Evolutionary conservation across 2,113 vertebrate genomes (phyloP).

Genomic region (Tupaia chinensis): DNA sequence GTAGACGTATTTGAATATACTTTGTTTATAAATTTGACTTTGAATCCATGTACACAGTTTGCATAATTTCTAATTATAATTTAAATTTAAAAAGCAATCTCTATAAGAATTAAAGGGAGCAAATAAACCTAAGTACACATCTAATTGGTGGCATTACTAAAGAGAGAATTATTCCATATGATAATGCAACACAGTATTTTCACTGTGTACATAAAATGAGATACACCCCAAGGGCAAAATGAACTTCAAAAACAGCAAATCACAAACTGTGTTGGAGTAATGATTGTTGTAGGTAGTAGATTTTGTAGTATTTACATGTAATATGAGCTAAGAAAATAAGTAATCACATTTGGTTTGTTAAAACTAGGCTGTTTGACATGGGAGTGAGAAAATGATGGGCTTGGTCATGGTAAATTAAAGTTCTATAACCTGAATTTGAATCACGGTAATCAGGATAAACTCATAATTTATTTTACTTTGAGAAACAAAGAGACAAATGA

Average conservation of each 20-base stretch:
- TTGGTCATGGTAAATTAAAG: background rate
- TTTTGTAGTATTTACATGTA: background rate
- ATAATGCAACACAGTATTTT: background rate
- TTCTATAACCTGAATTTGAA: conserved; percentile 18
- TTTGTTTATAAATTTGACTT: conserved; percentile 31
- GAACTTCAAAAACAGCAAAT: background rate
- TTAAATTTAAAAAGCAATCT: background rate
- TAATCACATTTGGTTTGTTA: background rate
- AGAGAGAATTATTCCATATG: background rate
- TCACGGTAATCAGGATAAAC: background rate
- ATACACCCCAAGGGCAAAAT: background rate
- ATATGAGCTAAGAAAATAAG: background rate
- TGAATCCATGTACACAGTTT: background rate
- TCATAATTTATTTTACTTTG: background rate
- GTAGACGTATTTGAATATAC: background rate
- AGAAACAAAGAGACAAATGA: background rate
- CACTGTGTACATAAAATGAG: background rate
- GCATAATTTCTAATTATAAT: background rate
- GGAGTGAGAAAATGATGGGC: background rate
- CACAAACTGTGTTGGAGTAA: background rate
- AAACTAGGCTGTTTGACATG: background rate
- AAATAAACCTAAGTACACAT: background rate
- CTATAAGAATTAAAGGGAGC: background rate
- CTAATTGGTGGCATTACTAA: background rate
- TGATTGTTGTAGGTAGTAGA: background rate